Evolutionary conservation across 2,797 vertebrate genomes (phyloP).

Genomic region (Hippopotamyrus pictus): DNA sequence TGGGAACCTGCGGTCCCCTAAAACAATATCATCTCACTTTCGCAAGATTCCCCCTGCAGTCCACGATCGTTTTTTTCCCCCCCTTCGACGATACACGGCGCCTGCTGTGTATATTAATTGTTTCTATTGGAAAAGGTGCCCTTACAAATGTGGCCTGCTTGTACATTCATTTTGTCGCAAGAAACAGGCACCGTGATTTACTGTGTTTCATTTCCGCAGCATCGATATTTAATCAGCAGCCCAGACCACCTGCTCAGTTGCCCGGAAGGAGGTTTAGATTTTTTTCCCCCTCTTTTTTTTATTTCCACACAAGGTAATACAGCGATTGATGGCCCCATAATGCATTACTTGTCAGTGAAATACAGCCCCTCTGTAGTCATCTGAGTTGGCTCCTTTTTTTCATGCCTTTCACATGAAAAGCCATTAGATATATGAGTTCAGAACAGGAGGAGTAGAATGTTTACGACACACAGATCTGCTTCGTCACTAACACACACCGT

Average conservation of each 20-base stretch:
- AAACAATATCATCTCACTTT: background rate
- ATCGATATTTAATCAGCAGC: conserved; percentile 27
- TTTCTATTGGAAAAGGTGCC: conserved; percentile 13
- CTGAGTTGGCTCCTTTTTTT: conserved; percentile 1
- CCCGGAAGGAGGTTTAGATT: conserved; percentile 13
- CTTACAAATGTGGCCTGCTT: background rate
- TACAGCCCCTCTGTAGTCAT: conserved; percentile 20
- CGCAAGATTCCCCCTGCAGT: background rate
- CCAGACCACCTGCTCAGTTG: conserved; percentile 22
- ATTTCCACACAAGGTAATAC: conserved; percentile 20
- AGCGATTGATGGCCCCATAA: conserved; percentile 20
- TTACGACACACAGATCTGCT: background rate
- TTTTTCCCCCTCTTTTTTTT: background rate
- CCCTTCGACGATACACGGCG: background rate
- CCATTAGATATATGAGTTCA: conserved; percentile 5
- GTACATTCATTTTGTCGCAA: conserved; percentile 11
- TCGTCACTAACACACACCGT: background rate
- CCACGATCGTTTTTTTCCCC: background rate
- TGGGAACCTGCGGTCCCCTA: background rate
- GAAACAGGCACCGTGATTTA: conserved; percentile 22
- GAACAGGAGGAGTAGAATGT: background rate
- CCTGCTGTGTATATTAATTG: conserved; percentile 17
- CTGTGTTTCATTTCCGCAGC: conserved; percentile 23
- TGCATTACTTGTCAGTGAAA: conserved; percentile 24
- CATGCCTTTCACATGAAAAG: conserved; percentile 16